Percentiles rank a stretch among this genome's conserved stretches.
Conservation (phyloP, 1,140 invertebrate species). For the Panagrolaimus sp. region DNA sequence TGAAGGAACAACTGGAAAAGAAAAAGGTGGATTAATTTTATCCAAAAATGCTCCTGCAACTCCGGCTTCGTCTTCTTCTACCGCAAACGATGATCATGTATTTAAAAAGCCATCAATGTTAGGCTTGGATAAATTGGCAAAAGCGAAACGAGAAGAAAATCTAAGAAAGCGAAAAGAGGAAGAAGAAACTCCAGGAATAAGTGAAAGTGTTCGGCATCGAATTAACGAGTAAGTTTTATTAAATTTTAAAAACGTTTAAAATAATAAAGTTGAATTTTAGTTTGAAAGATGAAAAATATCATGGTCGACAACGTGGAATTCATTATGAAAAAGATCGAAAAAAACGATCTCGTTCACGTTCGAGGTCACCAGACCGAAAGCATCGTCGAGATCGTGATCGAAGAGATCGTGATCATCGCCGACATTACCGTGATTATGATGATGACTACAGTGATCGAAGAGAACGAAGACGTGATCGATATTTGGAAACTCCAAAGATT, state of each 20-base stretch:
- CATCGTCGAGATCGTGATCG: conserved; percentile 49
- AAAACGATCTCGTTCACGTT: conserved; percentile 58
- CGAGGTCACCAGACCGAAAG: conserved; percentile 69
- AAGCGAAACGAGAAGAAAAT: conserved; percentile 51
- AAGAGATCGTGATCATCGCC: conserved; percentile 57
- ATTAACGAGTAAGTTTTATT: conserved; percentile 37
- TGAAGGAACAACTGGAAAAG: conserved; percentile 71
- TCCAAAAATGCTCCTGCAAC: conserved; percentile 66
- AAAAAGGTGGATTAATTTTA: conserved; percentile 75
- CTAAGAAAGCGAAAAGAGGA: conserved; percentile 31
- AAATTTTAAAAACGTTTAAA: conserved; percentile 4
- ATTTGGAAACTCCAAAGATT: conserved; percentile 6
- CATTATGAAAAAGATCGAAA: background rate
- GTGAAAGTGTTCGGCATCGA: conserved; percentile 34
- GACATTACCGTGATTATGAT: conserved; percentile 41
- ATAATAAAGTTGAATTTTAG: conserved; percentile 15
- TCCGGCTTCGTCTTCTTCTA: background rate
- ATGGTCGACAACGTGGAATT: background rate
- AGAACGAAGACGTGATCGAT: conserved; percentile 3
- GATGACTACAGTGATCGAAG: background rate
- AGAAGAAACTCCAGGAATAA: conserved; percentile 41
- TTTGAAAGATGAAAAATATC: background rate
- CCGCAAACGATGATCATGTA: conserved; percentile 64
- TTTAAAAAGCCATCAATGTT: conserved; percentile 74
- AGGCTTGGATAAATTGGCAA: conserved; percentile 79